phyloP scores from a whole-genome alignment of 2,888 invertebrate genomes.

The Protonemura montana region DNA sequence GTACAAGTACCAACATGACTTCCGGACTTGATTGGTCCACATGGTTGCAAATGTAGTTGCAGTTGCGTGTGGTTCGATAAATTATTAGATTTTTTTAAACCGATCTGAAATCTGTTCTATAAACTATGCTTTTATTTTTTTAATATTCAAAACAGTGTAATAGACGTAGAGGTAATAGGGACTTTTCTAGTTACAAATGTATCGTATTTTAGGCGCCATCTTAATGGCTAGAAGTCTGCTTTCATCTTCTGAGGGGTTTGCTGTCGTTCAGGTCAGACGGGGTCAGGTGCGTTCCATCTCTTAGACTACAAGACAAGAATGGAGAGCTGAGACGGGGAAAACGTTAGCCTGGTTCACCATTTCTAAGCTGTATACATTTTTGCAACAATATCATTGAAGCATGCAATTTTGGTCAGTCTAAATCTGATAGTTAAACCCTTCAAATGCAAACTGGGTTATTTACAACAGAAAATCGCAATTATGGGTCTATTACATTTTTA shows the following conservation, averaged over 20 bases:
- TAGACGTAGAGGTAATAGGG: not conserved
- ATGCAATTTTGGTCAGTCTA: no score
- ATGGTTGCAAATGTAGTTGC: constrained; percentile 14
- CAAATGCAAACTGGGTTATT: no score
- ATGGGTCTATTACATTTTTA: no score
- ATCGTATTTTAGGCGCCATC: not conserved
- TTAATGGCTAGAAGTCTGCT: not conserved
- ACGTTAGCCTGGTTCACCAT: no score
- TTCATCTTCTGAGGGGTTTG: not conserved
- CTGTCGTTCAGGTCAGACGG: not conserved
- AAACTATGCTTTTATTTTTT: not conserved
- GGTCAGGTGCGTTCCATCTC: not conserved
- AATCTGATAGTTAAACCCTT: no score
- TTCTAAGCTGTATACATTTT: no score
- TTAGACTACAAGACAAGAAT: not conserved
- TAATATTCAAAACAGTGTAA: not conserved
- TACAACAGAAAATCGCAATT: no score
- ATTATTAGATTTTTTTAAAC: not conserved
- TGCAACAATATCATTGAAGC: no score
- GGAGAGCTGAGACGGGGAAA: not conserved
- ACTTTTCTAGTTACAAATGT: not conserved
- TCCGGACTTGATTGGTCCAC: not conserved
- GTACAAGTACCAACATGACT: not conserved
- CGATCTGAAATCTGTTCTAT: not conserved
- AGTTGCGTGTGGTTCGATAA: not conserved